Evolutionary conservation across 2,888 invertebrate genomes (phyloP).

Genomic region (Ganaspis brasiliensis): DNA sequence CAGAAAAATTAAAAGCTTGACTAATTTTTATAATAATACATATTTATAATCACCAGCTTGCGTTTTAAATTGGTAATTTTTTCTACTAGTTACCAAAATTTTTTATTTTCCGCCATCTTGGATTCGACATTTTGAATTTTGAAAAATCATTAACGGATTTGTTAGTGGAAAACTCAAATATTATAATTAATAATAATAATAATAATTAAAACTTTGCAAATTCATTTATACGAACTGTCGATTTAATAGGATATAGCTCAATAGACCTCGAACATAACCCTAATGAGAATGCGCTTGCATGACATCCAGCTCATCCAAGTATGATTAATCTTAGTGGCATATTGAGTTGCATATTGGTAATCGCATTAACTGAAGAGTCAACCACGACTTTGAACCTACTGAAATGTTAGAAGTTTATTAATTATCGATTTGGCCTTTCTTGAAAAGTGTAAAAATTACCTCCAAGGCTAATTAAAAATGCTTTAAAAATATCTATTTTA

Average conservation of each 20-base stretch:
- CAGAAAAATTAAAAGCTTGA: background rate
- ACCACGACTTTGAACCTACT: conserved; percentile 20
- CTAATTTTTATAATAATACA: too few relatives aligned
- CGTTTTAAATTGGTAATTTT: too few relatives aligned
- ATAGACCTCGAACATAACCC: conserved; percentile 12
- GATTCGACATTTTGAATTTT: too few relatives aligned
- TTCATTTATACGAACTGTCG: background rate
- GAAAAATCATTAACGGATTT: too few relatives aligned
- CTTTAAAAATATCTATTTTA: too few relatives aligned
- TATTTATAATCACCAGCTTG: too few relatives aligned
- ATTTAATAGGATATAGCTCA: conserved; percentile 5
- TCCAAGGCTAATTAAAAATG: conserved; percentile 14
- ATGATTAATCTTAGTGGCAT: conserved; percentile 44
- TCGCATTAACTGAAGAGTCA: conserved; percentile 48
- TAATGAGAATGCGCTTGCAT: conserved; percentile 14
- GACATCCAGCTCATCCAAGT: conserved; percentile 29
- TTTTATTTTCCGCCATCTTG: too few relatives aligned
- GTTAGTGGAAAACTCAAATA: too few relatives aligned
- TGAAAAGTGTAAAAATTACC: background rate
- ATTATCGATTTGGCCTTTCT: background rate
- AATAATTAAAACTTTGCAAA: background rate
- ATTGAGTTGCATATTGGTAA: conserved; percentile 46
- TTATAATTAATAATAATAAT: too few relatives aligned
- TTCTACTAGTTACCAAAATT: too few relatives aligned
- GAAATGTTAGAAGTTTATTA: conserved; percentile 8